phyloP scores from a whole-genome alignment of 2,888 invertebrate genomes.

The Drosophila testacea region DNA sequence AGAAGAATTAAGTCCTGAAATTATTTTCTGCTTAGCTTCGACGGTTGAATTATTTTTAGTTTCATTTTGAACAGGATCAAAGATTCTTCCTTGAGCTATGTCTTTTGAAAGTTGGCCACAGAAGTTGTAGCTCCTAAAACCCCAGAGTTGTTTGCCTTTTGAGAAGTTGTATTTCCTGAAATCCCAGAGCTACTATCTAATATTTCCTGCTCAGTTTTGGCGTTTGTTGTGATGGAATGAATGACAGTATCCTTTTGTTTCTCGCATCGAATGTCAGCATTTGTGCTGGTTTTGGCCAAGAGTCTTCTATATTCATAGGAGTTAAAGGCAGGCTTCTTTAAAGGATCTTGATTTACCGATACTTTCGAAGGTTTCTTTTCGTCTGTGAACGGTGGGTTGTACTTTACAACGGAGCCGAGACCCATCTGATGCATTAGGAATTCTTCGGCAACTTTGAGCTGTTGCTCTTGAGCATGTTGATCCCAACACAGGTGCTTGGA shows the following conservation, averaged over 20 bases:
- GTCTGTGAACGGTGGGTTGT: neutral
- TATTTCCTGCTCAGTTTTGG: neutral
- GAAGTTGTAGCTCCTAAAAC: too few relatives aligned
- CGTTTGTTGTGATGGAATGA: too few relatives aligned
- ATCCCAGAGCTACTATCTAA: neutral
- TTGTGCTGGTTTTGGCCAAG: neutral
- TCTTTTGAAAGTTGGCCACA: too few relatives aligned
- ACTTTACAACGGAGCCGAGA: constrained; percentile 74
- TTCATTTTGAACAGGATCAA: too few relatives aligned
- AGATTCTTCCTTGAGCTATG: too few relatives aligned
- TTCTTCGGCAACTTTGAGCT: constrained; percentile 91
- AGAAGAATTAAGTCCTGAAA: too few relatives aligned
- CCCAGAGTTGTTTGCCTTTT: too few relatives aligned
- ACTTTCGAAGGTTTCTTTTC: neutral
- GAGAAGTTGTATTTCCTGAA: neutral
- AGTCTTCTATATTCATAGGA: neutral
- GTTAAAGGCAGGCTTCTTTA: neutral
- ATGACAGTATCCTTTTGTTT: neutral
- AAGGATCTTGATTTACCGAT: rapidly evolving
- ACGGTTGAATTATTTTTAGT: too few relatives aligned
- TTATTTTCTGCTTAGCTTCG: too few relatives aligned
- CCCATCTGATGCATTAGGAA: constrained; percentile 99
- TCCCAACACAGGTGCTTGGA: constrained; percentile 96
- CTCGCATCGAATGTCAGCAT: too few relatives aligned
- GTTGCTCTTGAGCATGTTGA: constrained; percentile 90